phyloP scores from a whole-genome alignment of 1,140 invertebrate genomes.

The Medauroidea extradentata region DNA sequence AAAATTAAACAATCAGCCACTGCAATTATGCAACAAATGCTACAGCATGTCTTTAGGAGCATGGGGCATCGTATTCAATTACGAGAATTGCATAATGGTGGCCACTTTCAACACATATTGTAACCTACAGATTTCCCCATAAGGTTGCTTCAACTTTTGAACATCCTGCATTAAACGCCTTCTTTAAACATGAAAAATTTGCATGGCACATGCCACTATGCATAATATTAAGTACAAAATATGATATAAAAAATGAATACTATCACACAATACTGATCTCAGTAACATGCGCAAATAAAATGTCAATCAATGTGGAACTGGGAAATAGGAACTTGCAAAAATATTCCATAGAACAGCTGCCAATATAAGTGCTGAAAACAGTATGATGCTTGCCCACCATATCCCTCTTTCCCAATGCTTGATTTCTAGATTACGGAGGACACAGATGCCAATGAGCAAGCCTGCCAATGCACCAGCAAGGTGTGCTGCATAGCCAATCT shows the following conservation, averaged over 20 bases:
- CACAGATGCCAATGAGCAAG: constrained; percentile 87
- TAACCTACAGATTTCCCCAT: too few species aligned
- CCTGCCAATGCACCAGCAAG: constrained; percentile 82
- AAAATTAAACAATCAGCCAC: too few species aligned
- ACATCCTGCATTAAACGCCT: too few species aligned
- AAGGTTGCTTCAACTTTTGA: too few species aligned
- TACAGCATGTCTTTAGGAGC: too few species aligned
- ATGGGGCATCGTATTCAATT: too few species aligned
- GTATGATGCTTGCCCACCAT: constrained; percentile 49
- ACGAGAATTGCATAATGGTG: too few species aligned
- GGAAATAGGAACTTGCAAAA: constrained; percentile 33
- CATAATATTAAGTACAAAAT: background rate
- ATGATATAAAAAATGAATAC: background rate
- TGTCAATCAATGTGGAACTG: background rate
- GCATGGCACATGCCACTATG: too few species aligned
- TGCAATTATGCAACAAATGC: too few species aligned
- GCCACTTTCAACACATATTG: too few species aligned
- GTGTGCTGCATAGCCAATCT: constrained; percentile 87
- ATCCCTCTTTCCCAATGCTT: constrained; percentile 76
- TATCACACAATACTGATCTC: background rate
- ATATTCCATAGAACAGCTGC: constrained; percentile 50
- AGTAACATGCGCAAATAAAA: background rate
- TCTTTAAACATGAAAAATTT: too few species aligned
- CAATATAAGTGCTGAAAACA: constrained; percentile 44
- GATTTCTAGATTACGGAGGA: constrained; percentile 83